phyloP scores from a whole-genome alignment of 2,113 vertebrate genomes.

The Oenanthe oenanthe region DNA sequence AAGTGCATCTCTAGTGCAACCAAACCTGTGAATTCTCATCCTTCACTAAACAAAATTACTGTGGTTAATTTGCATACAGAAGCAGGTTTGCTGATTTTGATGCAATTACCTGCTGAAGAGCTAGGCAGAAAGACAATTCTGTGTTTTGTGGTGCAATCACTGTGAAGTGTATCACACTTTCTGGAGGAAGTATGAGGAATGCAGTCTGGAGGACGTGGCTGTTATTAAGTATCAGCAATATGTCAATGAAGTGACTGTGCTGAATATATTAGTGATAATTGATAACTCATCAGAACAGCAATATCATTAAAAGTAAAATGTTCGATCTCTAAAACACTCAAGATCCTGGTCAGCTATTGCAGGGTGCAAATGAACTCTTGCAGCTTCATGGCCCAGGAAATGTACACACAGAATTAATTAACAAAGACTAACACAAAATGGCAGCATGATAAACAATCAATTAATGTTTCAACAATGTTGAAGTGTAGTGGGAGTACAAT shows the following conservation, averaged over 20 bases:
- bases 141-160: background rate
- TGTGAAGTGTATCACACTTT: rapidly evolving
- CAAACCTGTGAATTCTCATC: background rate
- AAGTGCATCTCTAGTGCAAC: background rate
- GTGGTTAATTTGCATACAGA: background rate
- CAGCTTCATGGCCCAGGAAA: background rate
- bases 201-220: background rate
- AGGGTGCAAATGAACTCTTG: rapidly evolving
- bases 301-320: background rate
- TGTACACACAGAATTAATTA: background rate
- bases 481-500: background rate
- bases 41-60: background rate
- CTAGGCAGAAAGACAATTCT: background rate
- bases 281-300: background rate
- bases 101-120: background rate
- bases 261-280: background rate
- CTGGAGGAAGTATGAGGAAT: background rate
- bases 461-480: background rate
- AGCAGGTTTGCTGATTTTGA: background rate
- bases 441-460: background rate
- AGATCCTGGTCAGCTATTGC: background rate
- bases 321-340: background rate
- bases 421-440: background rate
- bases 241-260: background rate
- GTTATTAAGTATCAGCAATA: background rate